A percentile compares a stretch with the other conserved stretches of the same genome.
Evolutionary conservation across 1,140 invertebrate species (phyloP).

Genomic region (Zaprionus taronus): DNA sequence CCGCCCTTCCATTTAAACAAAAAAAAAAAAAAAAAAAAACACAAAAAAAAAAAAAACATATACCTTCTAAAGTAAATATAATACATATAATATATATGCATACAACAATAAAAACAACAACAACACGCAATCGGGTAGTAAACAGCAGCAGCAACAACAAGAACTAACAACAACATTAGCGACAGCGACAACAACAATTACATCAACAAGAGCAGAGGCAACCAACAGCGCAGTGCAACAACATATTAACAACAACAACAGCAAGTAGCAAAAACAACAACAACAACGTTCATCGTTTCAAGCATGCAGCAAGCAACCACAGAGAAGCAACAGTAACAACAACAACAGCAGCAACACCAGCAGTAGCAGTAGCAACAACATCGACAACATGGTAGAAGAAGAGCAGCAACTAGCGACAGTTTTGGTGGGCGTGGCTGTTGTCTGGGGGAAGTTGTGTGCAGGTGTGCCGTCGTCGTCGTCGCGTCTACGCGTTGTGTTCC

Average conservation of each 20-base stretch:
- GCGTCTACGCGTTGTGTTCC: conserved; percentile 18
- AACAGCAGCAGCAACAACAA: conserved; percentile 28
- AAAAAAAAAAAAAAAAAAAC: conserved; percentile 35
- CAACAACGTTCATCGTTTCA: conserved; percentile 2
- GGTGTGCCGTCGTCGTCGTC: conserved; percentile 17
- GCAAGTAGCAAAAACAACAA: conserved; percentile 33
- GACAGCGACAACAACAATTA: conserved; percentile 9
- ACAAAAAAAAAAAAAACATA: conserved; percentile 58
- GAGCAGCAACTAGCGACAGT: conserved; percentile 15
- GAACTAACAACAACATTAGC: conserved; percentile 14
- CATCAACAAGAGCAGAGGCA: conserved; percentile 21
- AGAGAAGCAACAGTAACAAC: conserved; percentile 22
- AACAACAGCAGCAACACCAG: conserved; percentile 16
- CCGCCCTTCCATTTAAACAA: conserved; percentile 78
- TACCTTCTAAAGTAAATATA: conserved; percentile 83
- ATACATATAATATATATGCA: conserved; percentile 83
- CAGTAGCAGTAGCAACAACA: conserved; percentile 24
- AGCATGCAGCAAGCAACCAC: conserved; percentile 22
- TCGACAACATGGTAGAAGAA: conserved; percentile 10
- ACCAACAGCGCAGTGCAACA: conserved; percentile 35
- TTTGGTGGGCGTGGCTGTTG: conserved; percentile 35
- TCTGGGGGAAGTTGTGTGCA: conserved; percentile 10
- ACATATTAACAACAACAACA: conserved; percentile 32
- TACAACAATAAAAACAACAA: conserved; percentile 69
- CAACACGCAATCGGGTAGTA: conserved; percentile 56